Conservation (phyloP, 2,888 invertebrate species). For the Cordilura impudica region DNA sequence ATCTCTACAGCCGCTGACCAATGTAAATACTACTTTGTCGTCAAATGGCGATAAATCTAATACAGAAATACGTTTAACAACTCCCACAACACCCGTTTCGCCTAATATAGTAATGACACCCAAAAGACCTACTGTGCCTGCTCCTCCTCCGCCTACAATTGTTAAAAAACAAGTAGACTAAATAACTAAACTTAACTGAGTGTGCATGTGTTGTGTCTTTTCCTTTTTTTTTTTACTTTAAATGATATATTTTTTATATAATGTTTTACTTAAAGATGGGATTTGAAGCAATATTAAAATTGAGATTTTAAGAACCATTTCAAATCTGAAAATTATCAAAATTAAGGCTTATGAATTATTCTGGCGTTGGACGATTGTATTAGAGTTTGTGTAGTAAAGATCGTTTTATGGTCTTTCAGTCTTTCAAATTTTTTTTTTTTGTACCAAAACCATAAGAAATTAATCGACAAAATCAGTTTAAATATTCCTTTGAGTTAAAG, state of each 20-base stretch:
- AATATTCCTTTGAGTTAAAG: too few relatives aligned
- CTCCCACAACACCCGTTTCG: conserved; percentile 72
- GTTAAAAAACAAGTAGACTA: conserved; percentile 71
- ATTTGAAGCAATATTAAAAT: neutral
- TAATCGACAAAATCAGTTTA: too few relatives aligned
- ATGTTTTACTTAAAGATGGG: neutral
- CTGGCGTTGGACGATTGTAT: too few relatives aligned
- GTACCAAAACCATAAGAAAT: too few relatives aligned
- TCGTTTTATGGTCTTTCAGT: too few relatives aligned
- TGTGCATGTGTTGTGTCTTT: conserved; percentile 7
- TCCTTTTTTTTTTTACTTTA: conserved; percentile 1
- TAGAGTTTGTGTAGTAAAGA: too few relatives aligned
- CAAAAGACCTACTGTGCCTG: conserved; percentile 74
- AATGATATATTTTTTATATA: neutral
- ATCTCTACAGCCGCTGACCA: conserved; percentile 16
- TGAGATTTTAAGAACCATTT: too few relatives aligned
- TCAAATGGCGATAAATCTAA: conserved; percentile 27
- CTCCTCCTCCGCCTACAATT: conserved; percentile 72
- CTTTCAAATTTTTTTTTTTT: too few relatives aligned
- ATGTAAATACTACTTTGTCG: neutral
- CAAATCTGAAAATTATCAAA: too few relatives aligned
- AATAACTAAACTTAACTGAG: conserved; percentile 9
- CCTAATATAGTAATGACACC: conserved; percentile 73
- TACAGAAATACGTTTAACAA: conserved; percentile 57
- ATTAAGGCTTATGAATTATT: too few relatives aligned